Percentiles rank a stretch among this genome's conserved stretches.
phyloP scores from a whole-genome alignment of 2,113 vertebrate genomes.

The Conger conger region DNA sequence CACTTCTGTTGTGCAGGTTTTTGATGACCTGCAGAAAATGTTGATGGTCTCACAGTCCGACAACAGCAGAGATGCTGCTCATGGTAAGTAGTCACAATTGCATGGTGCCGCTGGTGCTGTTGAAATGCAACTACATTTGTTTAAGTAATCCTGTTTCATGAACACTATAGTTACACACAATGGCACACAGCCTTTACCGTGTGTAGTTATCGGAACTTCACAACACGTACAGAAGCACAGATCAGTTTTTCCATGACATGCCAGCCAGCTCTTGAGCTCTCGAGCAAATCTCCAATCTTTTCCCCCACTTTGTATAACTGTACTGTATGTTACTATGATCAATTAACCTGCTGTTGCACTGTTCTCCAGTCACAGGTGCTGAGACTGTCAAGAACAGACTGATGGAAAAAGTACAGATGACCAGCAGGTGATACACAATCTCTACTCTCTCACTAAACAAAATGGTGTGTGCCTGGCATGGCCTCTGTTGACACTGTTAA shows the following conservation, averaged over 20 bases:
- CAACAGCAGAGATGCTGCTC: constrained; percentile 13
- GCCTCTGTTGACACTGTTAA: background rate
- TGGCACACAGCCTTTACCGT: background rate
- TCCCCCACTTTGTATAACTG: background rate
- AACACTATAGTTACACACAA: too few relatives aligned
- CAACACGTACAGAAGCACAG: too few relatives aligned
- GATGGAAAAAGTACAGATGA: background rate
- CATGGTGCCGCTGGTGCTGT: too few relatives aligned
- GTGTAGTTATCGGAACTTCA: background rate
- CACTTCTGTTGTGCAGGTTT: constrained; percentile 55
- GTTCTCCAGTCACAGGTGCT: background rate
- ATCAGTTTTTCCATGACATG: too few relatives aligned
- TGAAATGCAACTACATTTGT: too few relatives aligned
- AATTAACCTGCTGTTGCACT: background rate
- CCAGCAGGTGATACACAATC: background rate
- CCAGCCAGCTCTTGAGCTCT: too few relatives aligned
- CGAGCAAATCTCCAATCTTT: background rate
- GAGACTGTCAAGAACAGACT: constrained; percentile 3
- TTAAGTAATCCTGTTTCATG: too few relatives aligned
- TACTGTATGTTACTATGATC: background rate
- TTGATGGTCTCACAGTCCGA: constrained; percentile 39
- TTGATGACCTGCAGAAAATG: constrained; percentile 65
- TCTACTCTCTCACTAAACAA: background rate
- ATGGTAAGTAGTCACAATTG: constrained; percentile 25
- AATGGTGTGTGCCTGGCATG: background rate